Conservation (phyloP, 2,113 vertebrate genomes). For the Trachemys scripta region DNA sequence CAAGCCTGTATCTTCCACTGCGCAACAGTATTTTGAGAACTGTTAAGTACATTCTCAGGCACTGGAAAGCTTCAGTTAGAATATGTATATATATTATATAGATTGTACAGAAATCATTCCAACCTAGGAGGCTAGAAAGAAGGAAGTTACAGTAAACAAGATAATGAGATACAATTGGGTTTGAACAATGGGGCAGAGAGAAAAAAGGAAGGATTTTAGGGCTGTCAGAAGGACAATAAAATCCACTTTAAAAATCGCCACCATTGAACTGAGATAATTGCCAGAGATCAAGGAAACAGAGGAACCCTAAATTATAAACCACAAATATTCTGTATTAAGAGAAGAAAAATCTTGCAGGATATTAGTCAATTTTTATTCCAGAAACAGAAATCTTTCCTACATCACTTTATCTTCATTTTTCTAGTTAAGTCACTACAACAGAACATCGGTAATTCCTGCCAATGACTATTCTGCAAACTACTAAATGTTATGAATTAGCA, state of each 20-base stretch:
- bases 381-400: not conserved
- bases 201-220: not conserved
- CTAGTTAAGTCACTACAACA: not conserved
- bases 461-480: not conserved
- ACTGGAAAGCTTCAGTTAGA: not conserved
- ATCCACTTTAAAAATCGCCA: not conserved
- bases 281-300: not conserved
- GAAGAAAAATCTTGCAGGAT: not conserved
- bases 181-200: not conserved
- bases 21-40: not conserved
- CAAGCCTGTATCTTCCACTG: fast-evolving
- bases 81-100: not conserved
- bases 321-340: not conserved
- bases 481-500: not conserved
- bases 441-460: not conserved
- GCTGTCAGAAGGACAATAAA: not conserved
- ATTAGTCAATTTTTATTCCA: not conserved
- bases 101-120: not conserved
- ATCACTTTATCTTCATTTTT: not conserved
- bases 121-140: not conserved
- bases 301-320: not conserved
- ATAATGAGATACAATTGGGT: not conserved
- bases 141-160: not conserved
- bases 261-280: not conserved
- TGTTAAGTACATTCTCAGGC: fast-evolving